Evolutionary conservation across 2,888 invertebrate species (phyloP).

Genomic region (Thymelicus acteon): DNA sequence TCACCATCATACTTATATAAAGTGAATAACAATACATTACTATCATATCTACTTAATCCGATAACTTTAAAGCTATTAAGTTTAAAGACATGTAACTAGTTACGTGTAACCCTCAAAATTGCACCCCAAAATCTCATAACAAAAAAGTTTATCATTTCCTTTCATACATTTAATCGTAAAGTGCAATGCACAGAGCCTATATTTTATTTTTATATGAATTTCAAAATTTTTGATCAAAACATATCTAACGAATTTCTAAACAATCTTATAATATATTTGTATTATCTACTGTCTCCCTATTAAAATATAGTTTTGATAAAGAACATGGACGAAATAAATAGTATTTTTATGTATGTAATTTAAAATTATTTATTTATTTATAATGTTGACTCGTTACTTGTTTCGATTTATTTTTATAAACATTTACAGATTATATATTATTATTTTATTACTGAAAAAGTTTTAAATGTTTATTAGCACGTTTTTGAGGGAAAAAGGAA

Average conservation of each 20-base stretch:
- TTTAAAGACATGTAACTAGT: too few species aligned
- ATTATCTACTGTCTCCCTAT: constrained; percentile 21
- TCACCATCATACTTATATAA: too few species aligned
- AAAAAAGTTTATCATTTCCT: not conserved
- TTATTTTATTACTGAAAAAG: too few species aligned
- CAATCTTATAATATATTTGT: constrained; percentile 27
- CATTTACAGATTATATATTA: not conserved
- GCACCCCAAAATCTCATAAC: not conserved
- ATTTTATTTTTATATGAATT: constrained; percentile 20
- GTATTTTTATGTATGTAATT: constrained; percentile 33
- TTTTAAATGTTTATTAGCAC: too few species aligned
- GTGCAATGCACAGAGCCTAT: not conserved
- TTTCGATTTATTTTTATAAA: constrained; percentile 8
- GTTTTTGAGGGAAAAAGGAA: too few species aligned
- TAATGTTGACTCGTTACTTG: constrained; percentile 5
- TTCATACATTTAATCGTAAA: not conserved
- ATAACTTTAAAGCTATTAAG: too few species aligned
- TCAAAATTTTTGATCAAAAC: constrained; percentile 44
- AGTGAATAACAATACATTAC: not conserved
- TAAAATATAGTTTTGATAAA: constrained; percentile 21
- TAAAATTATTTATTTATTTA: constrained; percentile 40
- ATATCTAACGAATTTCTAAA: constrained; percentile 60
- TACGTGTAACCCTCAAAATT: too few species aligned
- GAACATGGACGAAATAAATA: not conserved
- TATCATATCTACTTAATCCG: too few species aligned